Base-by-base conservation (phyloP, 2,113 vertebrate genomes). In the Malurus melanocephalus region DNA sequence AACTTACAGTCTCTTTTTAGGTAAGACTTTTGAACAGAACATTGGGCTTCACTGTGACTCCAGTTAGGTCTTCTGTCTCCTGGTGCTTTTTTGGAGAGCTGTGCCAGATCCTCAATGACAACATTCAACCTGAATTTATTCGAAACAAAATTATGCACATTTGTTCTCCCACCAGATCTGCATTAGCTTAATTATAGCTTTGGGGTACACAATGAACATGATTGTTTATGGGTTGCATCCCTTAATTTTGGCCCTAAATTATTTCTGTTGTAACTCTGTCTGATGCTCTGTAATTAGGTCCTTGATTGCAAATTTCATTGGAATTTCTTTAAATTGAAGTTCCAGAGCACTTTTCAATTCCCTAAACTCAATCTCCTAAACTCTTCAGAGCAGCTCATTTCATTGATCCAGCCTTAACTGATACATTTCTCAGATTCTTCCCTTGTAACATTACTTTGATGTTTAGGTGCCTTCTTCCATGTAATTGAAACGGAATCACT, bases 111-210 rank as follows among this genome's bases (percentile, higher is more conserved):
- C 52, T 56, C 80, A 78, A 42, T 18, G 71, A 79, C n/a, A 51
- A 48, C 12, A 90, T 87, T 56, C 83, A 75, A 78, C 35, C 60
- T 83, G 80, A 91, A 66, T 89, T 80, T 69, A 74, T 66, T 83
- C 76, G 80, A 51, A 51, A 33, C 80, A 80, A 89, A 85, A 88
- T 67, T 38, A 56, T 11, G 30, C 48, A 38, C 11, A 7, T 80
- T 92, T 94, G n/a, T 71, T 85, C 80, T 94, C 35, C 60, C 38
- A 89, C 19, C 32, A 80, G 72, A 69, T 66, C 76, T 77, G 45
- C 43, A n/a, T 74, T 69, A 74, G 43, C 13, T 62, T 85, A 76
- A 91, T 85, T 89, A 83, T 16, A 55, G 64, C 89, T 92, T 66
- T 4, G 1, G 81, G 82, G 76, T 79, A 43, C 0, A 0, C 55